These are phyloP conservation scores for Tetramorium alpestre DNA, from an alignment of 1,140 invertebrate genomes.

Conservation along the genomic window DNA sequence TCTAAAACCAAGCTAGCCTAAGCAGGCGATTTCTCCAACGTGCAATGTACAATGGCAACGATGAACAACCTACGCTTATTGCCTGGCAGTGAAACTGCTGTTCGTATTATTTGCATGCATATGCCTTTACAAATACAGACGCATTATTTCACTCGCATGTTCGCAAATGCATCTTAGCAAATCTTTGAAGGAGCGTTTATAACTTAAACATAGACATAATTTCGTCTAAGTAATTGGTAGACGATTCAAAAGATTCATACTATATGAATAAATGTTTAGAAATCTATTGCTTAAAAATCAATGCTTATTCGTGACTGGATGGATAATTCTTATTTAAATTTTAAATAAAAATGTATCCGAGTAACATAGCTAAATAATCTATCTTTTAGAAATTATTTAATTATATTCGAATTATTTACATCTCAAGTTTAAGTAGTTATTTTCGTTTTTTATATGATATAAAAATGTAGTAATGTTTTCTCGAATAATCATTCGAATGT, in stretches of 20 bases:
- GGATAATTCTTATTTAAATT: not conserved
- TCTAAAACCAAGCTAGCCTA: constrained; percentile 52
- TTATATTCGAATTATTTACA: not conserved
- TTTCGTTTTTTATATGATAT: not conserved
- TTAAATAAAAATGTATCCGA: not conserved
- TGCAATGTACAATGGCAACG: constrained; percentile 70
- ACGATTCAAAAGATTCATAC: not conserved
- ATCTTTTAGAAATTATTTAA: not conserved
- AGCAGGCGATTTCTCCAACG: constrained; percentile 59
- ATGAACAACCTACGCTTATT: constrained; percentile 72
- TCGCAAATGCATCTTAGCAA: not conserved
- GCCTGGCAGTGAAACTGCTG: constrained; percentile 74
- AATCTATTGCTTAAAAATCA: not conserved
- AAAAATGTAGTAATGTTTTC: not conserved
- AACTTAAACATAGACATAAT: not conserved
- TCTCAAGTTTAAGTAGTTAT: not conserved
- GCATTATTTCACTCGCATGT: not conserved
- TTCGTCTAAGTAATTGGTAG: not conserved
- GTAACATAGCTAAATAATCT: not conserved
- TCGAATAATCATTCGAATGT: not conserved
- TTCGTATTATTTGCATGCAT: constrained; percentile 57
- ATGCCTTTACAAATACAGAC: not conserved
- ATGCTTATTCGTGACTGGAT: not conserved
- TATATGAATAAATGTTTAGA: not conserved
- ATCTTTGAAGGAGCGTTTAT: not conserved